Base-by-base conservation (phyloP, 92 coral and sea anemone genomes). In the Bergia puertoricense region DNA sequence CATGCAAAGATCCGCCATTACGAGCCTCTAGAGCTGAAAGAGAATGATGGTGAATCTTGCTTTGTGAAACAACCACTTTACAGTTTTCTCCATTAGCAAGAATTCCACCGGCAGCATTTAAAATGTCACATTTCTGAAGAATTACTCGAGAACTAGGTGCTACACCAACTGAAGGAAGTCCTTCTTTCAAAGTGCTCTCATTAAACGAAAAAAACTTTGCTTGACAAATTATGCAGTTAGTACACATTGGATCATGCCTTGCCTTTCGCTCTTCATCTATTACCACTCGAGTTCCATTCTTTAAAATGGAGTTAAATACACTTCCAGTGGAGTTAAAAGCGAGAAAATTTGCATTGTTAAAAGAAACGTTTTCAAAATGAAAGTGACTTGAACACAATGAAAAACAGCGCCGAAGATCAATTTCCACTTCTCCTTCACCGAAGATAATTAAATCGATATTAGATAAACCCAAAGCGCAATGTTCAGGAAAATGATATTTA, bases 281-380 rank as follows among this genome's bases (percentile, higher is more conserved):
- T 1, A 2, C 51, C 8, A 7, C 37, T n/a, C 23, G 68, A 36
- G 8, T 8, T 80, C 85, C 85, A 9, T 81, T 81, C 20, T 81
- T 62, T 40, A 81, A 43, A 8, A 22, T 40, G 74, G 46, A 81
- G 56, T 16, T 81, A 16, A 81, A 54, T 15, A 59, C 74, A 20
- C 46, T 56, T 38, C 74, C 85, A 57, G 0, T 37, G 15, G 73
- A 81, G 14, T 40, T 0, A n/a, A 4, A 38, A 0, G 74, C 72
- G n/a, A 59, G 14, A 8, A 51, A 37, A 37, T 81, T 81, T 62
- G 74, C 85, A 59, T 40, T n/a, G 44, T 39, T 18, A 65, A 81
- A 81, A 39, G 23, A 38, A 18, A 59, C 37, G 2, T 81, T 81
- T 81, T 81, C 85, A 59, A 81, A 81, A 59, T 81, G 74, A 81